phyloP scores from a whole-genome alignment of 2,888 invertebrate species.

The Pachymerium ferrugineum region DNA sequence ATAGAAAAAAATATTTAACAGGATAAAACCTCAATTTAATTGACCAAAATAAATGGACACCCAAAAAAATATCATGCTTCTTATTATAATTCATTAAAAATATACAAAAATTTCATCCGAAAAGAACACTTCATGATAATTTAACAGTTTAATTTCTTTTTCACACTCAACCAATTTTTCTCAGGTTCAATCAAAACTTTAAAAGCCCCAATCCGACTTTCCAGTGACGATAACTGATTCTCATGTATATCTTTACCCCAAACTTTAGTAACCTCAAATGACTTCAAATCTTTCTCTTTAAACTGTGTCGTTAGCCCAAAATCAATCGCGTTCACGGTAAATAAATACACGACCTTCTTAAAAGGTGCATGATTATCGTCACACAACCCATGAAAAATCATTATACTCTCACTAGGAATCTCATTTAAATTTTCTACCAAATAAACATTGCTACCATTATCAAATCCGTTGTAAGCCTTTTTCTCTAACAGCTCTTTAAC shows the following conservation, averaged over 20 bases:
- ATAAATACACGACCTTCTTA: constrained; percentile 25
- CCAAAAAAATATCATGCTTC: too few species aligned
- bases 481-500: neutral
- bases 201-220: constrained; percentile 28
- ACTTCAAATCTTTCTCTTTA: neutral
- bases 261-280: neutral
- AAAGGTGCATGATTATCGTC: constrained; percentile 30
- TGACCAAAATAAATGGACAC: too few species aligned
- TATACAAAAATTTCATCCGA: too few species aligned
- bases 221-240: constrained; percentile 16
- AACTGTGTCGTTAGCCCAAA: neutral
- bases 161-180: neutral
- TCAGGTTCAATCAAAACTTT: neutral
- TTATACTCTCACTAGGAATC: neutral
- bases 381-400: constrained; percentile 32
- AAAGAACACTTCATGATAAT: too few species aligned
- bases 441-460: neutral
- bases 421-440: constrained; percentile 24
- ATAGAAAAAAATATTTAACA: too few species aligned
- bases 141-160: neutral
- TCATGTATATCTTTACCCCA: constrained; percentile 23
- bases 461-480: neutral
- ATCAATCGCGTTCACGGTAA: neutral
- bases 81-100: too few species aligned
- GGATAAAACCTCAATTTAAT: too few species aligned